These are phyloP conservation scores for Acrobasis suavella DNA, from an alignment of 2,888 invertebrate species.

Conservation along the genomic window DNA sequence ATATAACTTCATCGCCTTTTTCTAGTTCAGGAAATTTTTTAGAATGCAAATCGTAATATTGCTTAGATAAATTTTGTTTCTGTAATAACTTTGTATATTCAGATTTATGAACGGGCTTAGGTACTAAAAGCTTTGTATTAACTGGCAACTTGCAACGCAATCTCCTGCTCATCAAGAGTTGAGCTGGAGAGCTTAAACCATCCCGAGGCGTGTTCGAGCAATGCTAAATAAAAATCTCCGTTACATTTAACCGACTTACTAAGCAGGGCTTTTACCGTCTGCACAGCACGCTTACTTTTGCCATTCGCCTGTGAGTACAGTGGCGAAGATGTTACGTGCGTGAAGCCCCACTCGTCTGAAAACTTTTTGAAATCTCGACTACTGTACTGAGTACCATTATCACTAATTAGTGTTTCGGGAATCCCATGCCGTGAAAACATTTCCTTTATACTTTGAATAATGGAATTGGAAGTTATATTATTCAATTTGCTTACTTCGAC, in stretches of 20 bases:
- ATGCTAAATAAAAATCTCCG: not conserved
- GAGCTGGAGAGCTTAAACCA: not conserved
- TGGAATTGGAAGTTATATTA: conserved; percentile 6
- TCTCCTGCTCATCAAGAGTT: not conserved
- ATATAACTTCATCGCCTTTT: not conserved
- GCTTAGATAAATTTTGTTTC: not conserved
- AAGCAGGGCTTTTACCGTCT: not conserved
- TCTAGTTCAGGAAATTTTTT: not conserved
- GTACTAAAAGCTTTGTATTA: not conserved
- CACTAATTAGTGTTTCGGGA: conserved; percentile 26
- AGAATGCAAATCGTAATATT: not conserved
- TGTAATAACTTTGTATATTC: not conserved
- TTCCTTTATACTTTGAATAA: conserved; percentile 28
- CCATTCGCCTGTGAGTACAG: conserved; percentile 1
- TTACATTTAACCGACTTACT: not conserved
- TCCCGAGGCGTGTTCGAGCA: not conserved
- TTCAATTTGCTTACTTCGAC: conserved; percentile 25
- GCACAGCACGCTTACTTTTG: not conserved
- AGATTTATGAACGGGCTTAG: not conserved
- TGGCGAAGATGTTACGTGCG: conserved; percentile 30
- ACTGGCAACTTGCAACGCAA: not conserved
- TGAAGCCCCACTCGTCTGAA: conserved; percentile 30
- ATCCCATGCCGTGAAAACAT: conserved; percentile 30
- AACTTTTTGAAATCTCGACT: conserved; percentile 28
- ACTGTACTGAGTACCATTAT: conserved; percentile 28